These are phyloP conservation scores for Limnothrissa miodon DNA, from an alignment of 2,113 vertebrate genomes.

Conservation along the genomic window DNA sequence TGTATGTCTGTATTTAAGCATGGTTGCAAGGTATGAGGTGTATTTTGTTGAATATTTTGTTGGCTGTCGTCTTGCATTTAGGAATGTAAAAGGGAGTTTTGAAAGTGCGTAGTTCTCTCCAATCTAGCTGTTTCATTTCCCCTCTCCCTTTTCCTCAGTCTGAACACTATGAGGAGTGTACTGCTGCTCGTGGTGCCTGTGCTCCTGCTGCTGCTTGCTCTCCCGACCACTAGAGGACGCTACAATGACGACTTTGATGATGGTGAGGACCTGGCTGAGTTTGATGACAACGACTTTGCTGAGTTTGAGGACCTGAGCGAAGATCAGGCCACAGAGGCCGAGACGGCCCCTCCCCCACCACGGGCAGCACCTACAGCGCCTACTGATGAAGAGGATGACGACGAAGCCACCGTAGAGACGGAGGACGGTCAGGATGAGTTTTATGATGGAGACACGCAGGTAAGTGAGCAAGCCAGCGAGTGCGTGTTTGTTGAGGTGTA, in stretches of 20 bases:
- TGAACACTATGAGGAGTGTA: slow-evolving; percentile 55
- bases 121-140: background rate
- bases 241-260: slow-evolving; percentile 94
- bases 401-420: slow-evolving; percentile 91
- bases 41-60: too few species aligned
- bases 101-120: slow-evolving; percentile 16
- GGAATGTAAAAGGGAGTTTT: slow-evolving; percentile 11
- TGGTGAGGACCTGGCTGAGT: slow-evolving; percentile 89
- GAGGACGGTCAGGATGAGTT: slow-evolving; percentile 94
- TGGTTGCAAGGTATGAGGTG: too few species aligned
- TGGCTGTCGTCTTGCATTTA: too few species aligned
- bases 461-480: slow-evolving; percentile 39
- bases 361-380: slow-evolving; percentile 44
- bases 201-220: slow-evolving; percentile 63
- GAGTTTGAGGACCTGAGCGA: slow-evolving; percentile 93
- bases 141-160: slow-evolving; percentile 38
- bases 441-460: slow-evolving; percentile 85
- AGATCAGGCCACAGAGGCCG: slow-evolving; percentile 73
- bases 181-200: slow-evolving; percentile 56
- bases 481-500: background rate
- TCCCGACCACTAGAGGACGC: slow-evolving; percentile 63
- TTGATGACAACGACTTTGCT: slow-evolving; percentile 97
- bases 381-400: slow-evolving; percentile 78
- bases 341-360: slow-evolving; percentile 67
- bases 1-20: too few species aligned